A percentile compares a stretch with the other conserved stretches of the same genome.
These are phyloP conservation scores for Neosalanx taihuensis DNA, from an alignment of 2,797 vertebrate species.

Conservation along the genomic window DNA sequence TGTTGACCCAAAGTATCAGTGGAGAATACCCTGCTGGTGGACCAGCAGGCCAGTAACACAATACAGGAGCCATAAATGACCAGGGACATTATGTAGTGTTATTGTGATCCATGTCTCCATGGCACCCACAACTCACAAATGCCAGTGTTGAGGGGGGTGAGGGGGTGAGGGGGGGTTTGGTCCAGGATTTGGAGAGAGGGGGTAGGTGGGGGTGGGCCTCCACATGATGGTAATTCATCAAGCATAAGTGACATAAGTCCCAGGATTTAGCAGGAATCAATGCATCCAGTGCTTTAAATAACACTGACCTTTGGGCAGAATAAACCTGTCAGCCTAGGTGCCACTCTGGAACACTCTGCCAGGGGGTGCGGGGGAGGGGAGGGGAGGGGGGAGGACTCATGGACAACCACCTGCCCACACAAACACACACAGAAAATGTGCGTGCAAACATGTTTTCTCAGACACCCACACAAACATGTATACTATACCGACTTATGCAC, in stretches of 20 bases:
- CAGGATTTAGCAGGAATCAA: conserved; percentile 34
- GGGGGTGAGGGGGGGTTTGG: conserved; percentile 1
- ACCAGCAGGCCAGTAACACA: conserved; percentile 28
- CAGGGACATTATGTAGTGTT: conserved; percentile 27
- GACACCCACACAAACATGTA: neutral
- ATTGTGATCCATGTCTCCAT: conserved; percentile 40
- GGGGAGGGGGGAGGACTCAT: neutral
- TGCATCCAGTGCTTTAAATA: conserved; percentile 54
- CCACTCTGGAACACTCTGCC: neutral
- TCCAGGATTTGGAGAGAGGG: conserved; percentile 11
- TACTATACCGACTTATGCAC: neutral
- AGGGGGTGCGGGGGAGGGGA: neutral
- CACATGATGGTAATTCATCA: conserved; percentile 41
- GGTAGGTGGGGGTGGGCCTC: neutral
- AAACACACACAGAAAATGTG: neutral
- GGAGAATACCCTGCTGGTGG: neutral
- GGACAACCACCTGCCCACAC: neutral
- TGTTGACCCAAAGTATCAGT: conserved; percentile 1
- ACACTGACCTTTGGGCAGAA: conserved; percentile 42
- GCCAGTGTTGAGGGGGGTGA: conserved; percentile 27
- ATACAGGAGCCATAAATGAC: conserved; percentile 38
- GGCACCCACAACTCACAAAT: conserved; percentile 35
- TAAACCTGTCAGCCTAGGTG: conserved; percentile 11
- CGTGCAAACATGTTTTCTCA: neutral
- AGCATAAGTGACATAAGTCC: conserved; percentile 39